Evolutionary conservation across 35 echinoderm and acorn worm species (phyloP).

Genomic region (Ophioderma brevispina): DNA sequence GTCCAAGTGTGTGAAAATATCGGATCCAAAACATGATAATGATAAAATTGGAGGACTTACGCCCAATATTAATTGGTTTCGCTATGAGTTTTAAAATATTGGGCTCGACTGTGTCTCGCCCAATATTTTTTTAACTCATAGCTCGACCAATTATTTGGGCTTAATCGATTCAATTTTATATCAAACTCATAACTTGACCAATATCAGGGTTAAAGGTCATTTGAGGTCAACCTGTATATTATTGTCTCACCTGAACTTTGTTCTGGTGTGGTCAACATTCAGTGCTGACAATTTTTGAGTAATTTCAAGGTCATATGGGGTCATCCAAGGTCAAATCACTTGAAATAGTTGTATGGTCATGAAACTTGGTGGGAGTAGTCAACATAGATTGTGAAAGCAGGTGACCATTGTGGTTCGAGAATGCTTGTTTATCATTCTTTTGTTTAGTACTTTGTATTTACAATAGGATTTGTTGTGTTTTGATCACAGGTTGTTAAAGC

Average conservation of each 20-base stretch:
- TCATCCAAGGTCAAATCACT: too few species aligned
- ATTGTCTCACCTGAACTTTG: background rate
- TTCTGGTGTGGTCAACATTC: background rate
- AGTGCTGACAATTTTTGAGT: background rate
- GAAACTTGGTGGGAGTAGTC: too few species aligned
- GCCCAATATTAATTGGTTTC: background rate
- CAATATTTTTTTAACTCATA: background rate
- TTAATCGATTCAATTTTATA: too few species aligned
- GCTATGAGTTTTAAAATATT: background rate
- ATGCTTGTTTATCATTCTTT: background rate
- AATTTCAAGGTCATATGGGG: background rate
- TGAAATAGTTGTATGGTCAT: too few species aligned
- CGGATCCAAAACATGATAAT: too few species aligned
- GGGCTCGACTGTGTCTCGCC: background rate
- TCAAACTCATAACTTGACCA: background rate
- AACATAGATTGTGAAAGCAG: background rate
- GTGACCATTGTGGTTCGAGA: background rate
- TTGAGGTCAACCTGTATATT: background rate
- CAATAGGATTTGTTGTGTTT: too few species aligned
- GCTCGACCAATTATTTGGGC: background rate
- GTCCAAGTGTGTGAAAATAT: too few species aligned
- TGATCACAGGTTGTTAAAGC: conserved; percentile 60
- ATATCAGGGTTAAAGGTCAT: background rate
- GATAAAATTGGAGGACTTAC: background rate
- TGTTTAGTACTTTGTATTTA: too few species aligned